Evolutionary conservation across 1,140 invertebrate species (phyloP), one percentile per base, ranked within the genome.

Genomic region (Zaprionus africanus): DNA sequence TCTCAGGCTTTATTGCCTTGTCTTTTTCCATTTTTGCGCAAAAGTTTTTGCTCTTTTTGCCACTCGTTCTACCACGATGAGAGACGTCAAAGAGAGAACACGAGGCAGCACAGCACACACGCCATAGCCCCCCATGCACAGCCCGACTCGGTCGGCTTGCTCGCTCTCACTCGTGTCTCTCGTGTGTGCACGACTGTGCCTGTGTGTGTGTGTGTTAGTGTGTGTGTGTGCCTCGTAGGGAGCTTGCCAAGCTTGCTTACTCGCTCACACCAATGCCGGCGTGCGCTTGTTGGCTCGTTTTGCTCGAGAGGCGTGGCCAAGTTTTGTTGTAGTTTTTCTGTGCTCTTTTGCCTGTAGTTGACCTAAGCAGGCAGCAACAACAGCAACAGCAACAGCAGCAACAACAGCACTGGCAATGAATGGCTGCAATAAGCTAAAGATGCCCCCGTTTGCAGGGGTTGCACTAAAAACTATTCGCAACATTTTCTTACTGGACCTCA

Each of bases 341-440:
- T 74, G 79, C 84, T 90, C 84, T 90, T 90, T 81, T 84, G 80
- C 53, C 81, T 70, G 65, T 81, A 80, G 83, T 84, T 67, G 85
- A 74, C 62, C 78, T 75, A 88, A 90, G 81, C 75, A 79, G 53
- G 31, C 65, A 80, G 67, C 53, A 34, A 49, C 31, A 76, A 63
- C 72, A 66, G 54, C 67, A 70, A 28, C 28, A 69, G 7, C 26
- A 0, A 63, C 74, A 60, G 38, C 71, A 75, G 43, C 60, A 56
- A 49, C 38, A 49, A 49, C n/a, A 19, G 22, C 7, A 49, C 7
- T 17, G 61, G 66, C 77, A 66, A 83, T 79, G 77, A 82, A 80
- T 77, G 77, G 71, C 68, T 65, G 57, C 71, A 85, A 78, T 68
- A 78, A 74, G 76, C 71, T 68, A 62, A 81, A 90, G 84, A 83